Percentiles rank a stretch among this genome's conserved stretches.
These are phyloP conservation scores for Tetranychus cinnabarinus DNA, from an alignment of 1,140 invertebrate species.

Conservation along the genomic window DNA sequence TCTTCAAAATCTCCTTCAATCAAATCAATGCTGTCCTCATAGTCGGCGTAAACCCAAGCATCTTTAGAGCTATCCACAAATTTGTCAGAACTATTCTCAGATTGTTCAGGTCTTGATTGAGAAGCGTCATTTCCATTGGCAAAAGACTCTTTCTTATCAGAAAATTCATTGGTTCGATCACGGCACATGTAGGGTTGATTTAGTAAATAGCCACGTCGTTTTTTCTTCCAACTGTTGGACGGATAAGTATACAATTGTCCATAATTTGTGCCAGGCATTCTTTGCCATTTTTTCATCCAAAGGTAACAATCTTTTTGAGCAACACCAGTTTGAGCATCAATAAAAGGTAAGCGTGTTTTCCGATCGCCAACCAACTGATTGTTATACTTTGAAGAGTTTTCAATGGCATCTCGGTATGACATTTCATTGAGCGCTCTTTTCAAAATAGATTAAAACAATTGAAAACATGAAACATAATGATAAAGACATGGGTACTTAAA, in stretches of 20 bases:
- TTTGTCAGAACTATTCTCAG: too few relatives aligned
- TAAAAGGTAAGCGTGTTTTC: constrained; percentile 72
- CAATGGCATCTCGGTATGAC: constrained; percentile 73
- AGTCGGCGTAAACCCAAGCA: constrained; percentile 20
- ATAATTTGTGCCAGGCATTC: constrained; percentile 61
- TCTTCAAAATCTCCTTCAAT: constrained; percentile 49
- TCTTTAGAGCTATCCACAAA: constrained; percentile 8
- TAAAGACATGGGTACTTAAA: too few relatives aligned
- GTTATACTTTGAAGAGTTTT: constrained; percentile 48
- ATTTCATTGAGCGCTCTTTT: constrained; percentile 40
- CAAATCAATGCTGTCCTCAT: constrained; percentile 33
- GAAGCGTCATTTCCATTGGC: too few relatives aligned
- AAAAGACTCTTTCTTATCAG: too few relatives aligned
- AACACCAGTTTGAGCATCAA: constrained; percentile 61
- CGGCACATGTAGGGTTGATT: too few relatives aligned
- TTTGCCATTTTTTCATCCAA: constrained; percentile 61
- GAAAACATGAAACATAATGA: neutral
- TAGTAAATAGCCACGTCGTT: constrained; percentile 65
- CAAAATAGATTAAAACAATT: neutral
- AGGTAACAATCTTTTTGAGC: constrained; percentile 43
- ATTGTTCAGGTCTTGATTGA: too few relatives aligned
- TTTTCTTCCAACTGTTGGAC: constrained; percentile 57
- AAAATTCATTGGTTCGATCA: too few relatives aligned
- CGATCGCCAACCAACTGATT: constrained; percentile 71
- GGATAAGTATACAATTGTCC: constrained; percentile 80